A percentile compares a stretch with the other conserved stretches of the same genome.
Conservation (phyloP, 2,797 vertebrate genomes). For the Scyliorhinus canicula region DNA sequence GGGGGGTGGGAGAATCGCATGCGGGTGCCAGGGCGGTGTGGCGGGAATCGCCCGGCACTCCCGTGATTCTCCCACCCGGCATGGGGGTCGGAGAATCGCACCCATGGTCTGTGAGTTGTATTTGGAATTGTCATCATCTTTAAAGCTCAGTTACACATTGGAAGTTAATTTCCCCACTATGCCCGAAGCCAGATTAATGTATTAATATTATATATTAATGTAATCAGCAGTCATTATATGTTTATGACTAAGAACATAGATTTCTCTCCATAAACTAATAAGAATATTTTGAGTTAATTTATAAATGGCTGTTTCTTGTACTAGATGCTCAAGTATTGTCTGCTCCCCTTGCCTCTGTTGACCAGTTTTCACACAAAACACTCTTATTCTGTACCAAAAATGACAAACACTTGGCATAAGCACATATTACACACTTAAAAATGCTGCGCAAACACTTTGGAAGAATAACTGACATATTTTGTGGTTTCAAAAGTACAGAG, state of each 20-base stretch:
- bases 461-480: neutral
- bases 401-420: neutral
- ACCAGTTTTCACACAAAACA: neutral
- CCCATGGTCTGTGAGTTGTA: neutral
- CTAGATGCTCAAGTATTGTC: neutral
- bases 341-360: neutral
- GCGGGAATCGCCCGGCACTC: too few relatives aligned
- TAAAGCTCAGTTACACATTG: neutral
- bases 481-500: neutral
- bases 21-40: too few relatives aligned
- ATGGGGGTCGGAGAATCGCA: too few relatives aligned
- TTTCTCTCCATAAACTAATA: neutral
- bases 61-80: too few relatives aligned
- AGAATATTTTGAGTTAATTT: neutral
- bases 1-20: too few relatives aligned
- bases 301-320: neutral
- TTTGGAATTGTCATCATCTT: neutral
- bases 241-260: neutral
- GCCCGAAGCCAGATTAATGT: neutral
- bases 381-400: neutral
- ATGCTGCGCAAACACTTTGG: neutral
- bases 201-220: too few relatives aligned
- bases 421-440: neutral
- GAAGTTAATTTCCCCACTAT: neutral
- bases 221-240: neutral